Evolutionary conservation across 92 coral and sea anemone genomes (phyloP).

Genomic region (Epizoanthus scotinus): DNA sequence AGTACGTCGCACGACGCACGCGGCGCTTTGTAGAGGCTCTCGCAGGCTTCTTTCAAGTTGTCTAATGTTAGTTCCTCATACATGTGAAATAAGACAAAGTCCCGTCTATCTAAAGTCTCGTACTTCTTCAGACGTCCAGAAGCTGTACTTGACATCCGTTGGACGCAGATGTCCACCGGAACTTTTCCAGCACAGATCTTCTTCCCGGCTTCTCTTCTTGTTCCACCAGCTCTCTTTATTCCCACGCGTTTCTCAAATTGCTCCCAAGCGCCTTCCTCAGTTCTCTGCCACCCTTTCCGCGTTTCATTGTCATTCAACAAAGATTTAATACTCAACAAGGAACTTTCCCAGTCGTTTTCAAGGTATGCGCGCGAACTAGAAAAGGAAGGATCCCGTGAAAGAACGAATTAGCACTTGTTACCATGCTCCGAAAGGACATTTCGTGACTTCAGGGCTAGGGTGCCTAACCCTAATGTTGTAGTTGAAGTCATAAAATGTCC

Average conservation of each 20-base stretch:
- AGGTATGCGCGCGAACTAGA: too few species aligned
- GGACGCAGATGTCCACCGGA: constrained; percentile 22
- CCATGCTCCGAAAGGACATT: too few species aligned
- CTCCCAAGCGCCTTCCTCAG: neutral
- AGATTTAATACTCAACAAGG: too few species aligned
- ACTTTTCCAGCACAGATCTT: constrained; percentile 6
- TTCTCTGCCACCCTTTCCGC: neutral
- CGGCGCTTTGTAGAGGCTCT: constrained; percentile 36
- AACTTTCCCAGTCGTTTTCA: too few species aligned
- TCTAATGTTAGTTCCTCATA: constrained; percentile 35
- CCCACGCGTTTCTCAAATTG: constrained; percentile 20
- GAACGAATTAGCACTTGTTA: too few species aligned
- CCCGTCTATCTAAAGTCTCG: constrained; percentile 46
- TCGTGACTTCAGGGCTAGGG: too few species aligned
- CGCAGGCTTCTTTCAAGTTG: constrained; percentile 46
- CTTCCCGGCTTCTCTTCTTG: neutral
- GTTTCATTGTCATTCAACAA: neutral
- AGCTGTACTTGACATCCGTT: constrained; percentile 27
- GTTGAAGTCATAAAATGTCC: too few species aligned
- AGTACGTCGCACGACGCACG: constrained; percentile 36
- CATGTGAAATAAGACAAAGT: constrained; percentile 31
- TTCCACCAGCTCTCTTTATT: constrained; percentile 16
- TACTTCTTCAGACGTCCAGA: constrained; percentile 44
- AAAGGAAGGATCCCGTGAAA: too few species aligned
- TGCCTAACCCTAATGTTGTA: too few species aligned